Conservation (phyloP, 2,113 vertebrate genomes). For the Thomomys bottae region DNA sequence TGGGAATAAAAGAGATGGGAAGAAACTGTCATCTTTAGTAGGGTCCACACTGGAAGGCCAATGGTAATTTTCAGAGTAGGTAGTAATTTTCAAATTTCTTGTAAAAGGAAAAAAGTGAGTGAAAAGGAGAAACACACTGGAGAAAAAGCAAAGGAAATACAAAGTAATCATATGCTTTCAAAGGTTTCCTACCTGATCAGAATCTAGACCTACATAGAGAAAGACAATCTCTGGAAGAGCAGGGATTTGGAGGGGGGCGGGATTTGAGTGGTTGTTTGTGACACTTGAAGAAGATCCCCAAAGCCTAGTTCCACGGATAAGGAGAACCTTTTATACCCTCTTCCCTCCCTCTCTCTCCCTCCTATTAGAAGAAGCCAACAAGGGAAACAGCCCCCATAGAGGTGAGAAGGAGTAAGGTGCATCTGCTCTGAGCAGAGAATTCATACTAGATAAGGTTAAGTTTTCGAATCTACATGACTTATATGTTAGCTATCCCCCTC, state of each 20-base stretch:
- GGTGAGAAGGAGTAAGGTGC: neutral
- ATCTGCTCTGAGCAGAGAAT: neutral
- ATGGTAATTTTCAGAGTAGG: slow-evolving; percentile 26
- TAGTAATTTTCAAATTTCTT: neutral
- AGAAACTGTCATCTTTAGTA: neutral
- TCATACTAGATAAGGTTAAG: too few species aligned
- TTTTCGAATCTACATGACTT: neutral
- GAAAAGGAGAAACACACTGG: neutral
- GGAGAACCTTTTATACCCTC: neutral
- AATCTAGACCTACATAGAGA: neutral
- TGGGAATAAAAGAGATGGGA: neutral
- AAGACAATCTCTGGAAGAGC: neutral
- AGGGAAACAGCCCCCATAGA: neutral
- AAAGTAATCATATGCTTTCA: neutral
- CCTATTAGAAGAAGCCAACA: neutral
- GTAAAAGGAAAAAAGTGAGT: neutral
- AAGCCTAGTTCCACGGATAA: neutral
- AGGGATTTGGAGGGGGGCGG: neutral
- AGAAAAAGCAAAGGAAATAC: neutral
- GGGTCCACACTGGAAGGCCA: neutral
- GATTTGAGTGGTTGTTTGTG: neutral
- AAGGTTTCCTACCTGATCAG: neutral
- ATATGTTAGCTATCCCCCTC: neutral
- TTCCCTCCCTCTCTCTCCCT: neutral
- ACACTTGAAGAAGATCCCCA: neutral